Evolutionary conservation across 30 jellyfish, hydroid and myxozoan species (phyloP).

Genomic region (Catostylus mosaicus): DNA sequence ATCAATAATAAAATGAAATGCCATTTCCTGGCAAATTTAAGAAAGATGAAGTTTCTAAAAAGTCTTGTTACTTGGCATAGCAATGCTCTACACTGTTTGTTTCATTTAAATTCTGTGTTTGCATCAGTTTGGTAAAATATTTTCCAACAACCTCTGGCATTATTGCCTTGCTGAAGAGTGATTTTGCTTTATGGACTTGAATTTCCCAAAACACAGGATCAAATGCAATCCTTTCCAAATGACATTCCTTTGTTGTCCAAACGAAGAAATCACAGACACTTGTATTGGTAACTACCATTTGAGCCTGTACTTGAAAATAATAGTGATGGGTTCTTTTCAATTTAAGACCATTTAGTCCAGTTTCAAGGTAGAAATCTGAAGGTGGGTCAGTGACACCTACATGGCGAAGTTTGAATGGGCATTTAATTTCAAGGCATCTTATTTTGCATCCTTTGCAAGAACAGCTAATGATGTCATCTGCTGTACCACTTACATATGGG

Average conservation of each 20-base stretch:
- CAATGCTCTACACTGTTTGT: too few species aligned
- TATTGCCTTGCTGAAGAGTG: not conserved
- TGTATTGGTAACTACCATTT: constrained; percentile 5
- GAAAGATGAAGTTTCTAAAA: too few species aligned
- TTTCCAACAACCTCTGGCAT: not conserved
- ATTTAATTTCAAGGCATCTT: constrained; percentile 25
- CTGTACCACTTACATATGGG: constrained; percentile 11
- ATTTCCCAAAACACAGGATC: not conserved
- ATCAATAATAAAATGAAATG: too few species aligned
- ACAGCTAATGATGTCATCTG: constrained; percentile 15
- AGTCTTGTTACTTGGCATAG: too few species aligned
- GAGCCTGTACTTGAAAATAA: constrained; percentile 9
- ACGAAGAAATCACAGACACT: constrained; percentile 19
- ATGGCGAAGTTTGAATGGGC: constrained; percentile 2
- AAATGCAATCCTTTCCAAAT: constrained; percentile 2
- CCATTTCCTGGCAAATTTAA: too few species aligned
- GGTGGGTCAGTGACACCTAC: not conserved
- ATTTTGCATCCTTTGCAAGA: not conserved
- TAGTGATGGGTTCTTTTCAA: constrained; percentile 4
- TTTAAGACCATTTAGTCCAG: not conserved
- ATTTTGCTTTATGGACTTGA: not conserved
- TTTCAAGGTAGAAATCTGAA: not conserved
- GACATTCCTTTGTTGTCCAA: constrained; percentile 13
- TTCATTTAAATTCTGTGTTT: too few species aligned
- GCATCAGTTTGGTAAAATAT: too few species aligned